Evolutionary conservation across 2,888 invertebrate species (phyloP).

Genomic region (Drosophila recens): DNA sequence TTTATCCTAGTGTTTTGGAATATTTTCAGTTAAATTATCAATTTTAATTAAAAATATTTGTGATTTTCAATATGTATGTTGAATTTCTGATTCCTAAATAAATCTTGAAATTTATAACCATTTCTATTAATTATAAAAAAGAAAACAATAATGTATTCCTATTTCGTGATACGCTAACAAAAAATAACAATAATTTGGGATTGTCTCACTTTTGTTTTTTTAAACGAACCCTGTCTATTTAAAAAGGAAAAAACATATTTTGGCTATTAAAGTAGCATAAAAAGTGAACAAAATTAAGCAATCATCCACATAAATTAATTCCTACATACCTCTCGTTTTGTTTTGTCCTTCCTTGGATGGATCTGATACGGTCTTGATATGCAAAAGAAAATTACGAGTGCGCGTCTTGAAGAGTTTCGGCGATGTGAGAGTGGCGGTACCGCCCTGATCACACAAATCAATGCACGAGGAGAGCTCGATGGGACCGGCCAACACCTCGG

Average conservation of each 20-base stretch:
- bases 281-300: background rate
- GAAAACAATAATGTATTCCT: too few species aligned
- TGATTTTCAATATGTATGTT: too few species aligned
- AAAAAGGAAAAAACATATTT: background rate
- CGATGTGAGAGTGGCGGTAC: slow-evolving; percentile 94
- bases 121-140: too few species aligned
- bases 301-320: background rate
- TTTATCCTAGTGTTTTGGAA: too few species aligned
- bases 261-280: background rate
- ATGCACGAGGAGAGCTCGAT: slow-evolving; percentile 92
- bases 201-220: too few species aligned
- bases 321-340: slow-evolving; percentile 83
- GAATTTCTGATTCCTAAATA: too few species aligned
- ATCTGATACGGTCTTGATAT: slow-evolving; percentile 90
- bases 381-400: slow-evolving; percentile 92
- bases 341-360: slow-evolving; percentile 87
- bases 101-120: too few species aligned
- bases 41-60: too few species aligned
- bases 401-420: slow-evolving; percentile 92
- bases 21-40: too few species aligned
- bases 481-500: slow-evolving; percentile 96
- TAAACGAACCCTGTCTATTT: too few species aligned
- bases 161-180: too few species aligned
- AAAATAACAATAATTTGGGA: too few species aligned
- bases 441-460: slow-evolving; percentile 94